phyloP scores from a whole-genome alignment of 1,140 invertebrate genomes.

The Gryllus bimaculatus region DNA sequence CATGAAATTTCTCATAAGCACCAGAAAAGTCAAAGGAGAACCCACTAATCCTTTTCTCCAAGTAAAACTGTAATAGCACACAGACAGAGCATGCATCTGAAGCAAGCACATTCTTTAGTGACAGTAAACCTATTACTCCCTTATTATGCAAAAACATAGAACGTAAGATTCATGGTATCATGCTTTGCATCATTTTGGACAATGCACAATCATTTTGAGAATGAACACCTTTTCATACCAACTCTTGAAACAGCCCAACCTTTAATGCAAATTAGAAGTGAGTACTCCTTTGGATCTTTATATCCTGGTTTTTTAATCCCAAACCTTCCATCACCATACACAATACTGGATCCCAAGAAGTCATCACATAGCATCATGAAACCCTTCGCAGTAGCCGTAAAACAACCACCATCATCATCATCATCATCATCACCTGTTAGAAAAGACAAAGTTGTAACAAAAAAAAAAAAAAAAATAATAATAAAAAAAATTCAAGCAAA shows the following conservation, averaged over 20 bases:
- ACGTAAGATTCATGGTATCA: neutral
- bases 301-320: neutral
- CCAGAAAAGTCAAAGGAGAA: neutral
- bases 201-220: neutral
- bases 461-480: neutral
- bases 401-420: neutral
- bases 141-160: neutral
- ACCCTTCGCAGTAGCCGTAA: neutral
- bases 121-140: neutral
- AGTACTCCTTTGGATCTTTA: neutral
- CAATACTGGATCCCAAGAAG: neutral
- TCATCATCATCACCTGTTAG: neutral
- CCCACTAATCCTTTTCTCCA: neutral
- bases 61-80: neutral
- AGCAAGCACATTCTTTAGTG: neutral
- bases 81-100: neutral
- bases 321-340: neutral
- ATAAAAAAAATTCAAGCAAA: too few species aligned
- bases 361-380: neutral
- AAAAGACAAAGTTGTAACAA: neutral
- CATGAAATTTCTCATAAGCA: neutral
- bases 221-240: neutral
- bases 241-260: neutral
- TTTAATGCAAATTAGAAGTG: neutral
- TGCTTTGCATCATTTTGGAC: too few species aligned